These are phyloP conservation scores for Ochropleura plecta DNA, from an alignment of 2,888 invertebrate species.

Conservation along the genomic window DNA sequence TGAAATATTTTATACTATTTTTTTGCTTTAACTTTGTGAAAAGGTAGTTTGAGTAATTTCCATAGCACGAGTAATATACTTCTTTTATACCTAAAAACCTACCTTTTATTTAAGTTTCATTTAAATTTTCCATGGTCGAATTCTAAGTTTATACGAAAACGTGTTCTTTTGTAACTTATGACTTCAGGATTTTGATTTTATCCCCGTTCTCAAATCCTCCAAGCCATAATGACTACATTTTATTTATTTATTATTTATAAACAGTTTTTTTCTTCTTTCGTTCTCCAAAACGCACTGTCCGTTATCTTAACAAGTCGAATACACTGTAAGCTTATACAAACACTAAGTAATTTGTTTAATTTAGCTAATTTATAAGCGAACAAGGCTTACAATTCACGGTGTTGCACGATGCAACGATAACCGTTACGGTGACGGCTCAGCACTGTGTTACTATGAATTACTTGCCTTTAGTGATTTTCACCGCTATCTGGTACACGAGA, in stretches of 20 bases:
- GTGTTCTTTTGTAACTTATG: too few relatives aligned
- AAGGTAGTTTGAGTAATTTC: not conserved
- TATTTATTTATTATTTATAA: too few relatives aligned
- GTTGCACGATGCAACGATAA: constrained; percentile 62
- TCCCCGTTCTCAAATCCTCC: too few relatives aligned
- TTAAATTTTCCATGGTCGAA: too few relatives aligned
- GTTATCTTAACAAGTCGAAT: constrained; percentile 19
- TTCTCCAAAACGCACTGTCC: not conserved
- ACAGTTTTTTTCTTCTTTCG: not conserved
- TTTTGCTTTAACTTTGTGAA: not conserved
- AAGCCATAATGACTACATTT: too few relatives aligned
- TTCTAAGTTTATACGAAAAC: too few relatives aligned
- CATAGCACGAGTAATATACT: not conserved
- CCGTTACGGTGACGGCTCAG: constrained; percentile 60
- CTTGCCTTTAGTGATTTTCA: constrained; percentile 40
- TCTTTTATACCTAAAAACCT: not conserved
- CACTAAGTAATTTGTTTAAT: constrained; percentile 63
- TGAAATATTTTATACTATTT: not conserved
- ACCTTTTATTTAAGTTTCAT: too few relatives aligned
- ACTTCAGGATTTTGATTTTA: too few relatives aligned
- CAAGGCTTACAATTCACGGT: constrained; percentile 55
- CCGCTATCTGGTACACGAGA: constrained; percentile 27
- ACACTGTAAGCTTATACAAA: constrained; percentile 43
- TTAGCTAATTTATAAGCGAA: constrained; percentile 58
- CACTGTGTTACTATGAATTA: constrained; percentile 62